Conservation (phyloP, 2,113 vertebrate genomes). For the Brachyistius frenatus region DNA sequence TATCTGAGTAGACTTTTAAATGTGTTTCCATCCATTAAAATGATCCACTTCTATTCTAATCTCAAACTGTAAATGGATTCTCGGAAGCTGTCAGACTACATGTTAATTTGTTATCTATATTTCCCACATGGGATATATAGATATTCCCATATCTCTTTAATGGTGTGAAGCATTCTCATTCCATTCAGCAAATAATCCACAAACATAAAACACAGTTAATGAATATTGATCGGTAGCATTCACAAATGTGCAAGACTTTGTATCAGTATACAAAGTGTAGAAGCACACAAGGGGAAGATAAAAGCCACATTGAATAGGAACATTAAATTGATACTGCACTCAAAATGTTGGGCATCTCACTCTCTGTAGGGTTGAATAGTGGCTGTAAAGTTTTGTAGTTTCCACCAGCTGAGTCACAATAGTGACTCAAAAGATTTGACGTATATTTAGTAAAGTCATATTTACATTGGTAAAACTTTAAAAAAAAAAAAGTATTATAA, state of each 20-base stretch:
- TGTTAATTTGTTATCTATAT: background rate
- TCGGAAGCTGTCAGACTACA: background rate
- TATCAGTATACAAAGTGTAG: too few species aligned
- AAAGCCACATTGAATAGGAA: background rate
- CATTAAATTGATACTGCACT: background rate
- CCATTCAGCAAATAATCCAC: constrained; percentile 1
- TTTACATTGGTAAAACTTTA: background rate
- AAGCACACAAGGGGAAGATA: background rate
- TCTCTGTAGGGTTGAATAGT: background rate
- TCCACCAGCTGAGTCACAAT: background rate
- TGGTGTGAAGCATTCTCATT: background rate
- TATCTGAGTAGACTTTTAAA: background rate
- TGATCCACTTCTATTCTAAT: constrained; percentile 6
- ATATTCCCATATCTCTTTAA: constrained; percentile 9
- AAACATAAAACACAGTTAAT: background rate
- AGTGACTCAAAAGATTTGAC: background rate
- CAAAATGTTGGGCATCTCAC: background rate
- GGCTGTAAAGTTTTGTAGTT: background rate
- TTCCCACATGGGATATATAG: background rate
- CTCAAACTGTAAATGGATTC: background rate
- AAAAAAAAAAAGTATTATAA: background rate
- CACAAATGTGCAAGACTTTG: background rate
- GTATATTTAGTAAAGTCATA: background rate
- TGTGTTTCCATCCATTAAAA: background rate
- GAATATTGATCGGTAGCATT: background rate